Evolutionary conservation across 2,797 vertebrate genomes (phyloP).

Genomic region (Tangara arthus): DNA sequence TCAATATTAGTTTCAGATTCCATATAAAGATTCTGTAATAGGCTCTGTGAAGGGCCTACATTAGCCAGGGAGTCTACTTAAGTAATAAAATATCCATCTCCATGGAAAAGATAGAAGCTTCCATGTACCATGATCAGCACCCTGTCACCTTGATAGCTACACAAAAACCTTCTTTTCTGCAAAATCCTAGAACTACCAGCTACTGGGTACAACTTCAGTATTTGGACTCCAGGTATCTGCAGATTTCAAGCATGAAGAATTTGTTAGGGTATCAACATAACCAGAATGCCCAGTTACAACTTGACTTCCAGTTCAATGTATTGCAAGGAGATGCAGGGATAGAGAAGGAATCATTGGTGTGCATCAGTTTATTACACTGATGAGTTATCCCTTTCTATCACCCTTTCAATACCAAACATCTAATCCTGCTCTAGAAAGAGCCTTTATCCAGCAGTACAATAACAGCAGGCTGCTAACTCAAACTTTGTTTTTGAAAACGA

Average conservation of each 20-base stretch:
- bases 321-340: background rate
- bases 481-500: background rate
- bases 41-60: background rate
- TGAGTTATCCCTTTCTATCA: background rate
- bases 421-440: background rate
- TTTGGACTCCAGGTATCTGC: background rate
- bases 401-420: background rate
- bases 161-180: background rate
- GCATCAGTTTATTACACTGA: background rate
- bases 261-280: background rate
- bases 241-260: background rate
- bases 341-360: background rate
- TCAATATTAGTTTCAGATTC: background rate
- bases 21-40: background rate
- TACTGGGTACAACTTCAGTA: background rate
- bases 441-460: background rate
- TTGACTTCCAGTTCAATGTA: background rate
- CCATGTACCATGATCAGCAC: background rate
- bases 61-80: background rate
- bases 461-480: background rate
- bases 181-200: background rate
- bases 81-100: background rate
- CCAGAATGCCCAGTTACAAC: background rate
- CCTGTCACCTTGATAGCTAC: background rate
- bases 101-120: background rate